A percentile compares a stretch with the other conserved stretches of the same genome.
These are phyloP conservation scores for Drosophila recens DNA, from an alignment of 2,888 invertebrate genomes.

Conservation along the genomic window DNA sequence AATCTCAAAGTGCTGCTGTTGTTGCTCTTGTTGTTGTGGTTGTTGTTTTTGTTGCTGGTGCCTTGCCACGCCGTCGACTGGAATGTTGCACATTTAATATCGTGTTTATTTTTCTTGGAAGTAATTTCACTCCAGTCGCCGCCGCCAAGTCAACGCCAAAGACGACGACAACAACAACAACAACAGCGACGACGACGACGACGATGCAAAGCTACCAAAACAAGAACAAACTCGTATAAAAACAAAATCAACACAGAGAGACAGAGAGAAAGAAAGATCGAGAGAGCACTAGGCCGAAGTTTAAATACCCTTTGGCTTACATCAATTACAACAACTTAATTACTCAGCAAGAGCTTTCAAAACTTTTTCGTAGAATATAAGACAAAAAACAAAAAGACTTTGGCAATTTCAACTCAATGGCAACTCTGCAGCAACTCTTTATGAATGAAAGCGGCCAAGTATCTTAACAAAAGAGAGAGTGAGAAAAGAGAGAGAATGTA, in stretches of 20 bases:
- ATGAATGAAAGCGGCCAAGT: slow-evolving; percentile 19
- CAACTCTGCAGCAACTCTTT: slow-evolving; percentile 3
- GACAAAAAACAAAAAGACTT: neutral
- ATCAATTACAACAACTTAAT: slow-evolving; percentile 8
- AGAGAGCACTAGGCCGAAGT: slow-evolving; percentile 5
- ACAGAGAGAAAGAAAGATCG: neutral
- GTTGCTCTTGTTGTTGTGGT: slow-evolving; percentile 2
- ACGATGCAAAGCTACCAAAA: slow-evolving; percentile 23
- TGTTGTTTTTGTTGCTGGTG: slow-evolving; percentile 3
- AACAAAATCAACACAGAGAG: slow-evolving; percentile 2
- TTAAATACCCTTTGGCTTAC: slow-evolving; percentile 26
- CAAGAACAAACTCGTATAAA: slow-evolving; percentile 24
- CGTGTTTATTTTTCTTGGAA: slow-evolving; percentile 79
- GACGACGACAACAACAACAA: slow-evolving; percentile 3
- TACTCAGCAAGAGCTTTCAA: neutral
- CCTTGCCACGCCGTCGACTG: slow-evolving; percentile 46
- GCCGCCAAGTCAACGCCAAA: slow-evolving; percentile 29
- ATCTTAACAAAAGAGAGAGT: neutral
- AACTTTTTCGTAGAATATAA: neutral
- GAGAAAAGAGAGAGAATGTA: neutral
- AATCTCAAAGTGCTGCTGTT: slow-evolving; percentile 31
- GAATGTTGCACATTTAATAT: slow-evolving; percentile 80
- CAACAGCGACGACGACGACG: neutral
- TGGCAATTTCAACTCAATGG: neutral
- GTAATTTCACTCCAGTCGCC: slow-evolving; percentile 73